Evolutionary conservation across 2,888 invertebrate species (phyloP).

Genomic region (Acanthosepion pharaonis): DNA sequence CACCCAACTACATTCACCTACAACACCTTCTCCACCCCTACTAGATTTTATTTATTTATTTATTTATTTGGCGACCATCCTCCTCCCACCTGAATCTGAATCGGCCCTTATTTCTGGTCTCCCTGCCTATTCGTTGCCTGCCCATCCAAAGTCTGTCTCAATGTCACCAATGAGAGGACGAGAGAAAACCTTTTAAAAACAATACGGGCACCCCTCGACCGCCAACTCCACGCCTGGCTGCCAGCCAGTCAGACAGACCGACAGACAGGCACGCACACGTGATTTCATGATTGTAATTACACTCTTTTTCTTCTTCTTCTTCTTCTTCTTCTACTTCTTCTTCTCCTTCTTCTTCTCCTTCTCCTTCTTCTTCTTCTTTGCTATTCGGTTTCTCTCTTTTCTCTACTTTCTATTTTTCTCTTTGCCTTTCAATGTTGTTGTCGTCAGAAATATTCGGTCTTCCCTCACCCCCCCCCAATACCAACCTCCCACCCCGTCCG

Average conservation of each 20-base stretch:
- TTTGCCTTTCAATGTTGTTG: too few species aligned
- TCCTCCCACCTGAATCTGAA: not conserved
- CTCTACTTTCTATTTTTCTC: too few species aligned
- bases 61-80: not conserved
- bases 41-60: not conserved
- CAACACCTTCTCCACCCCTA: not conserved
- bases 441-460: too few species aligned
- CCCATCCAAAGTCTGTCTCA: not conserved
- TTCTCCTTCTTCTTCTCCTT: too few species aligned
- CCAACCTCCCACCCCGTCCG: too few species aligned
- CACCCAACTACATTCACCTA: not conserved
- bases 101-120: not conserved
- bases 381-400: too few species aligned
- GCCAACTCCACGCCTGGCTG: not conserved
- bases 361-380: too few species aligned
- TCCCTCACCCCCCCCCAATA: too few species aligned
- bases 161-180: conserved; percentile 12
- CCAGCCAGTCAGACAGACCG: not conserved
- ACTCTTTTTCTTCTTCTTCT: too few species aligned
- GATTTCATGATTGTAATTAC: too few species aligned
- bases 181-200: not conserved
- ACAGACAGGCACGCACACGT: not conserved
- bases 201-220: too few species aligned
- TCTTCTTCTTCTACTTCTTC: too few species aligned
- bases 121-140: not conserved